Conservation (phyloP, 1,140 invertebrate genomes). For the Aphaenogaster floridana region DNA sequence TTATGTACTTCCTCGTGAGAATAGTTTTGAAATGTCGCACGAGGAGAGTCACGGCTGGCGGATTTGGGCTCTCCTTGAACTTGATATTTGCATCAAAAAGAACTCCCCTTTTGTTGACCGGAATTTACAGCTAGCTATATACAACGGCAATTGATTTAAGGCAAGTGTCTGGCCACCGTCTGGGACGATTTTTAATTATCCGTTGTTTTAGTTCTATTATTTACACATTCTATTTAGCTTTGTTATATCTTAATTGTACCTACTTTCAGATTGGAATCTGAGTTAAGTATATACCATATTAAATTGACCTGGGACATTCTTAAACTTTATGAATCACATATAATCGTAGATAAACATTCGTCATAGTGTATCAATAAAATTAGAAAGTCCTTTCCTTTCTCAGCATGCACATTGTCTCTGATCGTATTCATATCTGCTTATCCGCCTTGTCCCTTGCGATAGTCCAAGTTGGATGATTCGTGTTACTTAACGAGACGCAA, state of each 20-base stretch:
- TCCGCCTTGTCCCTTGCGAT: not conserved
- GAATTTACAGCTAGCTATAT: slow-evolving; percentile 55
- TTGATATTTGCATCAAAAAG: slow-evolving; percentile 53
- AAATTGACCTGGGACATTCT: not conserved
- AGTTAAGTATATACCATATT: not conserved
- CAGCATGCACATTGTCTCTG: not conserved
- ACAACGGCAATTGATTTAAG: slow-evolving; percentile 54
- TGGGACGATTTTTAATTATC: slow-evolving; percentile 26
- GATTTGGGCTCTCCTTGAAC: slow-evolving; percentile 41
- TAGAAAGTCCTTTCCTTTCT: not conserved
- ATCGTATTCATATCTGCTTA: not conserved
- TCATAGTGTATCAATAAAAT: not conserved
- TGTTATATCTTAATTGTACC: not conserved
- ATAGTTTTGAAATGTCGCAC: slow-evolving; percentile 53
- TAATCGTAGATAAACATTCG: not conserved
- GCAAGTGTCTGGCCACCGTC: slow-evolving; percentile 23
- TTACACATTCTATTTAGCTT: not conserved
- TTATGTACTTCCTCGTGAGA: slow-evolving; percentile 62
- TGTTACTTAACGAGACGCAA: not conserved
- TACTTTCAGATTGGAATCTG: not conserved
- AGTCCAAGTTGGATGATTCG: slow-evolving; percentile 2
- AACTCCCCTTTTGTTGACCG: slow-evolving; percentile 37
- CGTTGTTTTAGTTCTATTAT: not conserved
- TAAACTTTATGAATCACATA: not conserved
- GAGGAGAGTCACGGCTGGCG: slow-evolving; percentile 46